Conservation (phyloP, 1,140 invertebrate species). For the Drosophila nigromelanica region DNA sequence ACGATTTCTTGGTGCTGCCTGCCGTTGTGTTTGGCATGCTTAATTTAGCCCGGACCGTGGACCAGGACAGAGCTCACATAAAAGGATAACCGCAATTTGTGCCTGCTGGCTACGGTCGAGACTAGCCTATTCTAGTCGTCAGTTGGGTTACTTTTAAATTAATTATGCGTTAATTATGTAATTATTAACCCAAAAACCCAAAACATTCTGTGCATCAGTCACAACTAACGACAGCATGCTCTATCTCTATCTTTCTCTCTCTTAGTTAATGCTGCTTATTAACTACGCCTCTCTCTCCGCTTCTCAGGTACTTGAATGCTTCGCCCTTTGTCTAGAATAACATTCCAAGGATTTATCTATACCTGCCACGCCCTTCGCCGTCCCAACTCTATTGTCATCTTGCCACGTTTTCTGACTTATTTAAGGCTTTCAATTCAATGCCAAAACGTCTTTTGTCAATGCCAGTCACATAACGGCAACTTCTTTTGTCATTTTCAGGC, state of each 20-base stretch:
- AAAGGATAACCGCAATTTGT: conserved; percentile 37
- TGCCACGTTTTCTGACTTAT: not conserved
- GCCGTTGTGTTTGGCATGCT: conserved; percentile 62
- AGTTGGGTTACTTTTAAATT: conserved; percentile 63
- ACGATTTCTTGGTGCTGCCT: conserved; percentile 45
- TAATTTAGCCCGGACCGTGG: conserved; percentile 52
- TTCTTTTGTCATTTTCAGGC: conserved; percentile 55
- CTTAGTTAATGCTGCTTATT: not conserved
- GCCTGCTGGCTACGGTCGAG: conserved; percentile 5
- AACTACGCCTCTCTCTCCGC: not conserved
- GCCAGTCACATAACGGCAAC: conserved; percentile 44
- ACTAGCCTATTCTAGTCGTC: conserved; percentile 10
- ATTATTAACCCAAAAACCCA: conserved; percentile 50
- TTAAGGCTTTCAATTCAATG: conserved; percentile 8
- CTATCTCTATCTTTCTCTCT: not conserved
- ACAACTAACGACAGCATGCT: conserved; percentile 8
- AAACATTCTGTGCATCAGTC: not conserved
- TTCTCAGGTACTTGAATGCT: not conserved
- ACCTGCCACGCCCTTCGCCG: too few relatives aligned
- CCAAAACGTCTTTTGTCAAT: conserved; percentile 33
- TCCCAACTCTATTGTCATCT: not conserved
- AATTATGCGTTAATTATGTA: conserved; percentile 78
- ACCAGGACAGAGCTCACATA: conserved; percentile 2
- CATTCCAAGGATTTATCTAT: not conserved
- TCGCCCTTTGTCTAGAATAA: not conserved